Percentiles rank a stretch among this genome's conserved stretches.
Conservation (phyloP, 1,140 invertebrate species). For the Elysia chlorotica region DNA sequence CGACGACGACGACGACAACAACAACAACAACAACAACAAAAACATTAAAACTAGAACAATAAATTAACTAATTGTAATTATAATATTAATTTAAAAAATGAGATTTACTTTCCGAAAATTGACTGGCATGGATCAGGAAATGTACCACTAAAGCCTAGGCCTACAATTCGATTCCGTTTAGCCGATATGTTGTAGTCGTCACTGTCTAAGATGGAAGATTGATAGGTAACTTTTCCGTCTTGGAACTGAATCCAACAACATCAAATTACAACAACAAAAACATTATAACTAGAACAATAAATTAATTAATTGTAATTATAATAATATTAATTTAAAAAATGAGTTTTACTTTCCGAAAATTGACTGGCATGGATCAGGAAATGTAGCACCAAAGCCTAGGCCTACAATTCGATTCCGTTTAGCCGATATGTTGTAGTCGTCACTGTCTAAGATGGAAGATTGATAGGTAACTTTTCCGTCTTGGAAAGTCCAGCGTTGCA, state of each 20-base stretch:
- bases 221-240: slow-evolving; percentile 67
- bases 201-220: slow-evolving; percentile 78
- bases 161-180: slow-evolving; percentile 78
- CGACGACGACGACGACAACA: too few species aligned
- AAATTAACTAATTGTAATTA: slow-evolving; percentile 4
- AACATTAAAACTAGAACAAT: too few species aligned
- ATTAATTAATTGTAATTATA: slow-evolving; percentile 4
- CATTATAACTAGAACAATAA: too few species aligned
- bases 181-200: slow-evolving; percentile 76
- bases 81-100: slow-evolving; percentile 1
- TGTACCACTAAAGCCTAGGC: slow-evolving; percentile 81
- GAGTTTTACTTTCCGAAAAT: slow-evolving; percentile 8
- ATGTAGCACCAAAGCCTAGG: slow-evolving; percentile 79
- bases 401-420: slow-evolving; percentile 80
- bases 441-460: slow-evolving; percentile 77
- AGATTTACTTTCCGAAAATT: slow-evolving; percentile 7
- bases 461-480: slow-evolving; percentile 68
- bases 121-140: slow-evolving; percentile 12
- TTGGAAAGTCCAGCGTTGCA: slow-evolving; percentile 73
- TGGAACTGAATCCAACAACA: too few species aligned
- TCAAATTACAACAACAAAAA: too few species aligned
- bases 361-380: slow-evolving; percentile 10
- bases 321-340: slow-evolving; percentile 5
- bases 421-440: slow-evolving; percentile 75
- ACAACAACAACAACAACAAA: too few species aligned